Evolutionary conservation across 2,888 invertebrate species (phyloP).

Genomic region (Vannuccia rotundouncinata): DNA sequence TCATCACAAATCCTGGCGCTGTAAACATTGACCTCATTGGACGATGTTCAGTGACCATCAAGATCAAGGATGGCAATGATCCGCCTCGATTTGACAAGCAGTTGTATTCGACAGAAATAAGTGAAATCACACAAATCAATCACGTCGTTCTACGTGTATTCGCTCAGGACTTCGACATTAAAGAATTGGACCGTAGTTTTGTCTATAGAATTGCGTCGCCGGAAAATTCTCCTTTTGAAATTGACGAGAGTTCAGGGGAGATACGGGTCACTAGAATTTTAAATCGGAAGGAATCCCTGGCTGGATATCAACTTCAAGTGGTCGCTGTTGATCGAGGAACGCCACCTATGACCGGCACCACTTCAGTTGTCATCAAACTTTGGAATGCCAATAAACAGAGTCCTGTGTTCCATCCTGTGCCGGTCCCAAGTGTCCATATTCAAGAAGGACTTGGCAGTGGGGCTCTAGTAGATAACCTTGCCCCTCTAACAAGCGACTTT

Average conservation of each 20-base stretch:
- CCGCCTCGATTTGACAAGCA: slow-evolving; percentile 81
- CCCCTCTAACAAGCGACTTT: slow-evolving; percentile 68
- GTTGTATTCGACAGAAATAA: slow-evolving; percentile 59
- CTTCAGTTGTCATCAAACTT: slow-evolving; percentile 65
- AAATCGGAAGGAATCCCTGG: background rate
- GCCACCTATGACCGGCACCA: slow-evolving; percentile 29
- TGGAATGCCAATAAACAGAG: slow-evolving; percentile 82
- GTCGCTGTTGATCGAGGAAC: slow-evolving; percentile 21
- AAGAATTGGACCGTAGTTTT: slow-evolving; percentile 17
- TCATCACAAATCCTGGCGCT: slow-evolving; percentile 60
- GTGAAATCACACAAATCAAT: background rate
- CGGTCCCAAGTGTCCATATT: slow-evolving; percentile 63
- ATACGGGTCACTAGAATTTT: background rate
- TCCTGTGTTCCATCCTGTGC: slow-evolving; percentile 67
- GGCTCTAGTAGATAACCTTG: slow-evolving; percentile 73
- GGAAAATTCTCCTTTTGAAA: slow-evolving; percentile 1
- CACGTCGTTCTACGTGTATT: background rate
- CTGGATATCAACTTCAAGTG: slow-evolving; percentile 28
- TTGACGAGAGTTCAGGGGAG: slow-evolving; percentile 13
- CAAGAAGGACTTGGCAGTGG: slow-evolving; percentile 78
- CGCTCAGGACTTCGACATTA: slow-evolving; percentile 25
- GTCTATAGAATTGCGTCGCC: background rate
- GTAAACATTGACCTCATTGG: background rate
- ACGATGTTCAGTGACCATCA: slow-evolving; percentile 68
- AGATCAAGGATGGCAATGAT: slow-evolving; percentile 90